Evolutionary conservation across 2,113 vertebrate genomes (phyloP).

Genomic region (Phalacrocorax brasilianus): DNA sequence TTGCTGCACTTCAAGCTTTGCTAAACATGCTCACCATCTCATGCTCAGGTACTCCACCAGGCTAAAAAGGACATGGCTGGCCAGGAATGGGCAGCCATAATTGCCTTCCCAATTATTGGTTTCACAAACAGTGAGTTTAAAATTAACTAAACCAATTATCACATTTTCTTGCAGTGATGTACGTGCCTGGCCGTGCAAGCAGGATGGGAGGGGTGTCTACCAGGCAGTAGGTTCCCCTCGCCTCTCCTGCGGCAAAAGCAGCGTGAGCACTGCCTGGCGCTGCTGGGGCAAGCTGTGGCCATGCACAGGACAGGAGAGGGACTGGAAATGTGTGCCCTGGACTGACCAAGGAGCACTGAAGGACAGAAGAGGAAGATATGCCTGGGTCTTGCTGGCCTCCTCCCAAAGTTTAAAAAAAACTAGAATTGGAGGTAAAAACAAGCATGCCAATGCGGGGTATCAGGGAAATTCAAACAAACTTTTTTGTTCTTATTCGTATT

Average conservation of each 20-base stretch:
- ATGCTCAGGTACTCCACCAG: background rate
- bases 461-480: background rate
- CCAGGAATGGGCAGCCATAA: background rate
- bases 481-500: background rate
- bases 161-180: background rate
- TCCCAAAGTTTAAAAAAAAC: background rate
- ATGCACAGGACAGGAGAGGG: background rate
- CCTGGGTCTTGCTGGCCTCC: background rate
- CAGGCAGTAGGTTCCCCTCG: background rate
- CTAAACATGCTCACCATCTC: background rate
- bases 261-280: accelerated
- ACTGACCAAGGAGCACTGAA: background rate
- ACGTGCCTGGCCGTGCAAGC: background rate
- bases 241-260: background rate
- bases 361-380: background rate
- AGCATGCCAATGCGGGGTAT: background rate
- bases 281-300: background rate
- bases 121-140: background rate
- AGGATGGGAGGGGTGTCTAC: background rate
- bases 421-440: background rate
- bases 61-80: background rate
- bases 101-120: background rate
- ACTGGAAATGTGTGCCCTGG: background rate
- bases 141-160: background rate
- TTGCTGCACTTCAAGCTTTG: background rate